These are phyloP conservation scores for Girardinichthys multiradiatus DNA, from an alignment of 2,113 vertebrate species.

Conservation along the genomic window DNA sequence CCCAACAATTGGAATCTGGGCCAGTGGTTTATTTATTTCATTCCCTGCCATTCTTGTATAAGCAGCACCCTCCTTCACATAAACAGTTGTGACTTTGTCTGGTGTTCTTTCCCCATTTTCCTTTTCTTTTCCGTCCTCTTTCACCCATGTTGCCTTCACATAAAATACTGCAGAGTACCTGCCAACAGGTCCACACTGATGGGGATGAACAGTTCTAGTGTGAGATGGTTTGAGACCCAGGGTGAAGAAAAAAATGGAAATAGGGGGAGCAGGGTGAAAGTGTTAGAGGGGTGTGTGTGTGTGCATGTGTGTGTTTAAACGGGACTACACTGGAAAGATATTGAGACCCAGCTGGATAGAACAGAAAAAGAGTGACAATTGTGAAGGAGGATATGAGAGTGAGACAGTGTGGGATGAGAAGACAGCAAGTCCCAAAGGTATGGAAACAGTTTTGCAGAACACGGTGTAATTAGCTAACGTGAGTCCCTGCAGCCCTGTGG, in stretches of 20 bases:
- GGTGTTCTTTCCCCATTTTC: conserved; percentile 16
- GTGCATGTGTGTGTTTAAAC: conserved; percentile 23
- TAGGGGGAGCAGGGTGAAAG: conserved; percentile 39
- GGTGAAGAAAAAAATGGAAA: conserved; percentile 38
- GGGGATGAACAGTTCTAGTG: conserved; percentile 49
- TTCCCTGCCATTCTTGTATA: conserved; percentile 51
- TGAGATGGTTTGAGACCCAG: conserved; percentile 37
- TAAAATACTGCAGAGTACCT: conserved; percentile 37
- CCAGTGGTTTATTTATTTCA: conserved; percentile 75
- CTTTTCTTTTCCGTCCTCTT: background rate
- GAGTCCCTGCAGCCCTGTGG: conserved; percentile 33
- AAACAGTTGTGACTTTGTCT: conserved; percentile 62
- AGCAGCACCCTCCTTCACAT: conserved; percentile 50
- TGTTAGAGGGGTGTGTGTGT: conserved; percentile 35
- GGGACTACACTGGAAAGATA: conserved; percentile 56
- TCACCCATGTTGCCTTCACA: background rate
- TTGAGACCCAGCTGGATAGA: conserved; percentile 48
- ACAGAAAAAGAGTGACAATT: conserved; percentile 17
- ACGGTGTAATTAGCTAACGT: conserved; percentile 51
- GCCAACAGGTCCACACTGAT: conserved; percentile 65
- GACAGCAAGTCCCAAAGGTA: conserved; percentile 44
- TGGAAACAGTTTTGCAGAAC: conserved; percentile 20
- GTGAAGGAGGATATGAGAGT: conserved; percentile 30
- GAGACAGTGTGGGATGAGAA: conserved; percentile 16
- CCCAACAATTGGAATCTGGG: conserved; percentile 76